Evolutionary conservation across 2,113 vertebrate species (phyloP), one percentile per base, ranked within the genome.

Genomic region (Vulpes lagopus): DNA sequence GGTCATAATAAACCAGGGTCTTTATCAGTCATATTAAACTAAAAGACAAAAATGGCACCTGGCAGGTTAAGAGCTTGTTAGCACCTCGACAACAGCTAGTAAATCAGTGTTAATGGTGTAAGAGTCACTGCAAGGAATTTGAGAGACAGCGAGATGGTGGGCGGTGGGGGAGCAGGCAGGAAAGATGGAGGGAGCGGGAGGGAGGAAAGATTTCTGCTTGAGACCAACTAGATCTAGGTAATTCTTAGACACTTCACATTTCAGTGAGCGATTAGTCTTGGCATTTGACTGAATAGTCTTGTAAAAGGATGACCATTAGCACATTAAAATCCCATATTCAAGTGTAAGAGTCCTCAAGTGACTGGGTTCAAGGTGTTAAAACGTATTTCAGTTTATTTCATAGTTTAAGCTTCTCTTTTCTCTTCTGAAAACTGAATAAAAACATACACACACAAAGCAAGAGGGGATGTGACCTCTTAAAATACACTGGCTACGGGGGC

Each of bases 391-490:
- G 30, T 95, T 95, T 69, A n/a, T 88, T 94, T 94, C 60, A 9
- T 43, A 89, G 59, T 5, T 91, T 89, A 78, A 89, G 71, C 49
- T 89, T 94, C 53, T 71, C 15, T 65, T 92, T 89, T 95, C 82
- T 43, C 15, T 62, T 83, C 30, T 96, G 30, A 30, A 92, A 95
- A 4, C 35, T 93, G 10, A 96, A 96, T 78, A 73, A 76, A 96
- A 96, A 73, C 2, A 67, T 3, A 69, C 27, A 27, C 8, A 17
- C 15, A 74, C 76, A 76, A 94, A 73, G 27, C 20, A 92, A 62
- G 27, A n/a, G 30, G 30, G 32, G n/a, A 78, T 35, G 86, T 83
- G 49, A 83, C 22, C 49, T 90, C 43, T 95, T 89, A 86, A 96
- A 94, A 82, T 81, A 78, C 0, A 87, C 11, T 65, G 92, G 32